Evolutionary conservation across 2,113 vertebrate species (phyloP), one percentile per base, ranked within the genome.

Genomic region (Aphyosemion australe): DNA sequence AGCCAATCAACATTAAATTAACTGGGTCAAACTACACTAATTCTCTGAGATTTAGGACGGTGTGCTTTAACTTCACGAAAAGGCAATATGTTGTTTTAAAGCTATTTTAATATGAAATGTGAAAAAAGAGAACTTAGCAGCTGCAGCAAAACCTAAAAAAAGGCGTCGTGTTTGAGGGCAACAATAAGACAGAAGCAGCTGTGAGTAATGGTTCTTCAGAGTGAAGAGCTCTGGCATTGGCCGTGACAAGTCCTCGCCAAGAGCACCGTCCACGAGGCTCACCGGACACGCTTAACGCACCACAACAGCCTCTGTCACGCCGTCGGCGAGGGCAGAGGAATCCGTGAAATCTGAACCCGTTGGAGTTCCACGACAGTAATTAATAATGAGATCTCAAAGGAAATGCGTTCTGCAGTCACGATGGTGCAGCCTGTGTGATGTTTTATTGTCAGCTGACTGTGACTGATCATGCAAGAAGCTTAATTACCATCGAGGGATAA

Each of bases 311-410:
- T 43, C 72, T 21, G 14, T 66, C 78, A 80, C 74, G 82, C 84
- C 81, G 69, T 1, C 57, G 12, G 58, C 4, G 15, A 69, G 75
- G 82, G 82, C 83, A 71, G 18, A n/a, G 61, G 45, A 59, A 64
- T 61, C 63, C 75, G 55, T 74, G 80, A 83, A 78, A 78, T 74
- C 53, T 48, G 70, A 68, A 77, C 61, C 53, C 16, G 16, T 66
- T 72, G 50, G 54, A 64, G 53, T 79, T 80, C 49, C 47, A 51
- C 26, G 50, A 68, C 65, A 79, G 68, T 72, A 80, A 84, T 82
- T 83, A 72, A 84, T 83, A 80, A 90, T 85, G 65, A 83, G 78
- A 70, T 79, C 86, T 69, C 76, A 0, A 16, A 58, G 81, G 85
- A 85, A 79, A 72, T n/a, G 32, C 65, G 42, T 55, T 80, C 76